Evolutionary conservation across 2,888 invertebrate species (phyloP).

Genomic region (Pammene fasciana): DNA sequence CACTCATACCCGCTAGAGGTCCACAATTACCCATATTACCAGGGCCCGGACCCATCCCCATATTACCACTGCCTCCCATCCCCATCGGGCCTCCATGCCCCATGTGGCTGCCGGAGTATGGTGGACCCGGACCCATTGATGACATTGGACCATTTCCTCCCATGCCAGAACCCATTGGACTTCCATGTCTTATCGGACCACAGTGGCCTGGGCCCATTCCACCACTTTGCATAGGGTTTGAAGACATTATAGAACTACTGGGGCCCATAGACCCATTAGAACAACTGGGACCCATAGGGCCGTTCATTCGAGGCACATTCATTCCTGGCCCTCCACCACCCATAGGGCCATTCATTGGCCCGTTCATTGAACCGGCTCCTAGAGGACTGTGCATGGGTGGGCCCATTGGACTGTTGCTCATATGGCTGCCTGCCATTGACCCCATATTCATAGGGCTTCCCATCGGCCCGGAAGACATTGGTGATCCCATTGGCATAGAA

Average conservation of each 20-base stretch:
- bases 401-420: constrained; percentile 89
- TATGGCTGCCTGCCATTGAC: constrained; percentile 84
- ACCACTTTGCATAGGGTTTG: constrained; percentile 79
- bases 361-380: constrained; percentile 83
- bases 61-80: constrained; percentile 76
- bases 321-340: constrained; percentile 84
- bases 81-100: constrained; percentile 81
- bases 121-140: constrained; percentile 78
- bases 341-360: constrained; percentile 83
- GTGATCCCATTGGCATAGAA: constrained; percentile 87
- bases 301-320: constrained; percentile 83
- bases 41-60: constrained; percentile 78
- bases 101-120: constrained; percentile 79
- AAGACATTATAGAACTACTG: constrained; percentile 82
- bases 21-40: constrained; percentile 81
- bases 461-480: constrained; percentile 87
- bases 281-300: constrained; percentile 81
- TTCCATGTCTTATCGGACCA: constrained; percentile 81
- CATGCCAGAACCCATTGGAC: constrained; percentile 83
- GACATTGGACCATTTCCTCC: constrained; percentile 79
- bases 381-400: constrained; percentile 90
- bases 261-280: constrained; percentile 84
- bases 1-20: constrained; percentile 80
- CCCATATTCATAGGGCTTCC: constrained; percentile 89
- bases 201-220: constrained; percentile 81